Evolutionary conservation across 2,888 invertebrate species (phyloP), one percentile per base, ranked within the genome.

Genomic region (Periphyllus acericola): DNA sequence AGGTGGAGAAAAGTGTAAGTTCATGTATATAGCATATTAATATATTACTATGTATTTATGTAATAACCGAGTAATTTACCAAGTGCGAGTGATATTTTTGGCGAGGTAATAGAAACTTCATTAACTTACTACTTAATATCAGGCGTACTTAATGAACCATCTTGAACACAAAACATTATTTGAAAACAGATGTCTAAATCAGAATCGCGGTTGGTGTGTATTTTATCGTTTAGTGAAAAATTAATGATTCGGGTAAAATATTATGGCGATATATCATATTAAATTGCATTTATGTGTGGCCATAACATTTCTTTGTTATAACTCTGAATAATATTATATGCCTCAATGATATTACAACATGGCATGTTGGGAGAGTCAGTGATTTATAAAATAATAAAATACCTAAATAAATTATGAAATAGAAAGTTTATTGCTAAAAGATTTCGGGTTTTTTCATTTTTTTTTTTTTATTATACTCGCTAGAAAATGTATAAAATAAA

Each of bases 181-280:
- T 66, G 66, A 80, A 66, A 66, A 80, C 80, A 36, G 80, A 80
- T 66, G 80, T 80, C 66, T 36, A 36, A 80, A 80, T 80, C 60
- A 80, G 36, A 80, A 80, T 60, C 36, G n/a, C 80, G 5, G n/a
- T 34, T 66, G 17, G 36, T 80, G 36, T 66, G 66, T 36, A 40
- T 66, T 66, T 80, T 66, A 80, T 36, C 80, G 66, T 36, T 66
- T 60, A 36, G n/a, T 6, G n/a, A 60, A 79, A 79, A 79, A 60
- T 79, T 79, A 79, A 79, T 79, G 79, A 79, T 79, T 79, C 79
- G 34, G 55, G 79, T 79, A 79, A 79, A 79, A 60, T 60, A 79
- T 34, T 21, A 60, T 2, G 60, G 60, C 60, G 60, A 60, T 60
- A 60, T 60, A 60, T 79, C 34, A 11, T 32, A 34, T 79, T 36